Evolutionary conservation across 2,888 invertebrate genomes (phyloP), one percentile per base, ranked within the genome.

Genomic region (Terebella lapidaria): DNA sequence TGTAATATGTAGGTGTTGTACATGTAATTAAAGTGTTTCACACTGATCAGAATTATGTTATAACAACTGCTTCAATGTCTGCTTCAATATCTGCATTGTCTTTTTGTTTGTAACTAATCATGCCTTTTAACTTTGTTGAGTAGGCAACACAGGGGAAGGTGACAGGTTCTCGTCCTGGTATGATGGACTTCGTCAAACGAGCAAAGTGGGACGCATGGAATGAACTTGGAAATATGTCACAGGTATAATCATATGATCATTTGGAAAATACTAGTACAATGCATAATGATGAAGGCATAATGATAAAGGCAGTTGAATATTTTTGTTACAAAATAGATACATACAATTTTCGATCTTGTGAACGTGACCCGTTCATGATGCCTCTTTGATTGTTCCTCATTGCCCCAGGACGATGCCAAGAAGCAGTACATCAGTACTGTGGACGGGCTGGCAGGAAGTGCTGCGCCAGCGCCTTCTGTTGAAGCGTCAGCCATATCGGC

Each of bases 191-290:
- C 68, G 84, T 84, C 24, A 84, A 83, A 2, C 81, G 82, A 62
- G 84, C 84, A 1, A 86, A 85, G 71, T 86, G 83, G 83, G 82
- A 82, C 63, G 84, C 85, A 1, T 85, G 85, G 85, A 82, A 79
- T 65, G 70, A 71, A 45, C 70, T 84, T 18, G 83, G 83, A 29
- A 76, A 79, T 27, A 78, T 83, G 72, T 72, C 81, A n/a, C 74
- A 83, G 79, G 84, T 83, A 70, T 25, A 42, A 35, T 10, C 42
- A n/a, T n/a, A 35, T 10, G 42, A 35, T 35, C 42, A 35, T 35
- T 35, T 35, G 42, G n/a, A 35, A 35, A 35, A 35, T 35, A 10
- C 42, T 35, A 35, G n/a, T n/a, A n/a, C n/a, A n/a, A n/a, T n/a
- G n/a, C n/a, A n/a, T n/a, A n/a, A n/a, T n/a, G n/a, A n/a, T n/a